Evolutionary conservation across 2,113 vertebrate genomes (phyloP).

Genomic region (Thymallus thymallus): DNA sequence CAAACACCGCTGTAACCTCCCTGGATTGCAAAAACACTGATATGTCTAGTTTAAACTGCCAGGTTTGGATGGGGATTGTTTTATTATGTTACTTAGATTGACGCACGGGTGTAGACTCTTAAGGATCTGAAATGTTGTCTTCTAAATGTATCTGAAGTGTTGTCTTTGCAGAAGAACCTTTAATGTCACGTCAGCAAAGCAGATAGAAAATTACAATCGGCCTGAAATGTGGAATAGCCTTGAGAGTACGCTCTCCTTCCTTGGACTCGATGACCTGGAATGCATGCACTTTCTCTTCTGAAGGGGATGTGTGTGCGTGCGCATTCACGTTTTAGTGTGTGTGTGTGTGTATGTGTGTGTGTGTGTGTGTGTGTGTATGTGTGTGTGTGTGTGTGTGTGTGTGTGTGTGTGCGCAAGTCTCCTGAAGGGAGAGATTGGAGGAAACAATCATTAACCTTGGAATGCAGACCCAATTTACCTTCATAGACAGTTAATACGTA

Average conservation of each 20-base stretch:
- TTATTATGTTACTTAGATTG: no score
- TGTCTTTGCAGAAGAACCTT: neutral
- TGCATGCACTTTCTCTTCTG: conserved; percentile 1
- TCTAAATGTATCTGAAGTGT: neutral
- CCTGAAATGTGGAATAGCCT: conserved; percentile 25
- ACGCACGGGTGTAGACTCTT: no score
- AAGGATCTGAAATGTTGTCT: neutral
- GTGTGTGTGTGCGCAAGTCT: neutral
- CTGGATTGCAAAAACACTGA: no score
- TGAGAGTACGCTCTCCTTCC: conserved; percentile 24
- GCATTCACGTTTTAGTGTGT: no score
- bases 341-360: neutral
- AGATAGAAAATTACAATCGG: conserved; percentile 2
- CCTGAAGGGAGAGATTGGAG: neutral
- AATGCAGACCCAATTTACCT: neutral
- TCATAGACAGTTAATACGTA: neutral
- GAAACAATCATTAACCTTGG: conserved; percentile 4
- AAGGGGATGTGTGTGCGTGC: neutral
- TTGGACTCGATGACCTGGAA: neutral
- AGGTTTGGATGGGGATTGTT: no score
- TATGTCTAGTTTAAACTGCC: no score
- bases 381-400: neutral
- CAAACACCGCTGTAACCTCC: no score
- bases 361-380: neutral
- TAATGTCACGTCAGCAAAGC: conserved; percentile 13